Evolutionary conservation across 2,888 invertebrate genomes (phyloP).

Genomic region (Aphidius colemani): DNA sequence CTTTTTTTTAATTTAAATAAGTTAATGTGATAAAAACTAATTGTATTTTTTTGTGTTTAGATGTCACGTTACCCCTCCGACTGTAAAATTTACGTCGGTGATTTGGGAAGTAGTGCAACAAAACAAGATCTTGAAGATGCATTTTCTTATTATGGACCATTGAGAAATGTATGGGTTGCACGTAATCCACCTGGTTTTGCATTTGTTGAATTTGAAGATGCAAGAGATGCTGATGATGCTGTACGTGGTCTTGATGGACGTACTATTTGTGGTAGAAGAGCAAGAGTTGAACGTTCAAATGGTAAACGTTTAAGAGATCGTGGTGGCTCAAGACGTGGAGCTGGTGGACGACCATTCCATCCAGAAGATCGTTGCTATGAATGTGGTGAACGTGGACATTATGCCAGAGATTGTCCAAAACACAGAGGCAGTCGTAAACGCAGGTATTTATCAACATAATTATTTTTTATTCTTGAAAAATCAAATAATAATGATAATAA

Average conservation of each 20-base stretch:
- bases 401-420: slow-evolving; percentile 86
- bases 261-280: slow-evolving; percentile 86
- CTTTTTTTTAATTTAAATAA: not conserved
- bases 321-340: slow-evolving; percentile 63
- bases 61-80: slow-evolving; percentile 83
- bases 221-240: slow-evolving; percentile 90
- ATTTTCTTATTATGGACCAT: slow-evolving; percentile 88
- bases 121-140: slow-evolving; percentile 93
- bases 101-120: slow-evolving; percentile 87
- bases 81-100: slow-evolving; percentile 95
- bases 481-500: no score
- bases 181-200: slow-evolving; percentile 95
- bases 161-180: slow-evolving; percentile 97
- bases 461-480: no score
- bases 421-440: slow-evolving; percentile 56
- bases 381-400: slow-evolving; percentile 92
- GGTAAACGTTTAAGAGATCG: slow-evolving; percentile 71
- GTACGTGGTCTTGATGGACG: slow-evolving; percentile 77
- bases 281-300: slow-evolving; percentile 90
- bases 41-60: slow-evolving; percentile 34
- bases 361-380: slow-evolving; percentile 94
- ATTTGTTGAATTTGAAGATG: slow-evolving; percentile 92
- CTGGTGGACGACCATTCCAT: slow-evolving; percentile 74
- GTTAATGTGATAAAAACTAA: no score
- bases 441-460: slow-evolving; percentile 29